These are phyloP conservation scores for Schizotus pectinicornis DNA, from an alignment of 2,888 invertebrate species.

Conservation along the genomic window DNA sequence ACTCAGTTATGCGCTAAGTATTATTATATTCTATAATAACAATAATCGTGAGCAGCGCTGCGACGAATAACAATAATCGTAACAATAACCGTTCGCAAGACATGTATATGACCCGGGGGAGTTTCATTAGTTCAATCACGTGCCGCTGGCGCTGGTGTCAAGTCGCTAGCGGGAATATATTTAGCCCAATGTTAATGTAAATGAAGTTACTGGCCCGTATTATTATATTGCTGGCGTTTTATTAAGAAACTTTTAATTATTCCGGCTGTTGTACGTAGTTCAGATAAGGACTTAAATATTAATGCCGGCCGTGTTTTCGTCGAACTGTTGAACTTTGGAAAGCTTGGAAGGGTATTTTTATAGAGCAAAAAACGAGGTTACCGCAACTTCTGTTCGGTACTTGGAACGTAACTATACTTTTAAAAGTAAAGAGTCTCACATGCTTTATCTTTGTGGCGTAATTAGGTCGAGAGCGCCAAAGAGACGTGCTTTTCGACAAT, in stretches of 20 bases:
- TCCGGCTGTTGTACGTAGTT: constrained; percentile 33
- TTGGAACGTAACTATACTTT: neutral
- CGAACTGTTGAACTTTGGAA: neutral
- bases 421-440: constrained; percentile 19
- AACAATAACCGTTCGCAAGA: constrained; percentile 56
- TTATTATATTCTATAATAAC: constrained; percentile 50
- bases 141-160: constrained; percentile 39
- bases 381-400: neutral
- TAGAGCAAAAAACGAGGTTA: neutral
- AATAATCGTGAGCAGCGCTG: constrained; percentile 51
- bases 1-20: constrained; percentile 32
- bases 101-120: constrained; percentile 53
- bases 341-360: no score
- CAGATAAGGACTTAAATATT: constrained; percentile 26
- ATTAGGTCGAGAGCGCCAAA: constrained; percentile 35
- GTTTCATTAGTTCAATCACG: constrained; percentile 57
- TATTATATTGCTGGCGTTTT: constrained; percentile 33
- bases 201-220: constrained; percentile 37
- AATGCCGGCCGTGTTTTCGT: constrained; percentile 5
- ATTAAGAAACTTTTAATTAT: constrained; percentile 39
- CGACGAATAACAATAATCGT: constrained; percentile 56
- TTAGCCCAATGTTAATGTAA: constrained; percentile 37
- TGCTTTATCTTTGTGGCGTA: constrained; percentile 37
- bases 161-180: constrained; percentile 35
- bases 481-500: constrained; percentile 31